phyloP scores from a whole-genome alignment of 2,113 vertebrate genomes.

The Heterochromis multidens region DNA sequence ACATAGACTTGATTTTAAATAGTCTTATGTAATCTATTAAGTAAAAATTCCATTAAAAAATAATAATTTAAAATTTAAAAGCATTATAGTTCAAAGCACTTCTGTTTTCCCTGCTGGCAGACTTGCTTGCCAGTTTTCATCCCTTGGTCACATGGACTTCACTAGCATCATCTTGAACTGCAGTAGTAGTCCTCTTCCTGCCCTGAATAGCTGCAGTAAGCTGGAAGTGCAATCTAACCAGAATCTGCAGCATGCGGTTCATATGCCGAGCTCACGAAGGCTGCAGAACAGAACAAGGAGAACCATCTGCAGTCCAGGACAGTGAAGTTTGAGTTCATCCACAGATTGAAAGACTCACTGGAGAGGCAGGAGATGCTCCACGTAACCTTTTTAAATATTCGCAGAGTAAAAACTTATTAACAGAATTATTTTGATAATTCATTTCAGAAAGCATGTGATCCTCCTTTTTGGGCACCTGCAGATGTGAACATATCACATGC shows the following conservation, averaged over 20 bases:
- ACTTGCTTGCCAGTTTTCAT: background rate
- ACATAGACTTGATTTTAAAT: background rate
- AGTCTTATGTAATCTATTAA: background rate
- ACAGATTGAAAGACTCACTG: no score
- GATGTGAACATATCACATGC: no score
- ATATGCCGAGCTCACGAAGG: no score
- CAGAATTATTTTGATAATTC: no score
- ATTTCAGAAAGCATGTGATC: background rate
- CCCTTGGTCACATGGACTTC: background rate
- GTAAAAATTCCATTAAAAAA: background rate
- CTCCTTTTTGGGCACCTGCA: background rate
- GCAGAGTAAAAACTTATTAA: no score
- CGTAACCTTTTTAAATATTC: no score
- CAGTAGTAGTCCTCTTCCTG: background rate
- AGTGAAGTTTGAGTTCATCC: no score
- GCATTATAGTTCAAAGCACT: background rate
- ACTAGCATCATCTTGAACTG: background rate
- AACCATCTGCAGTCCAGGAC: no score
- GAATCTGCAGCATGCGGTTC: background rate
- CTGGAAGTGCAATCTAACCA: background rate
- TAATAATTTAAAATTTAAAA: background rate
- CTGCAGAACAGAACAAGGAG: no score
- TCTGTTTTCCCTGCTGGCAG: no score
- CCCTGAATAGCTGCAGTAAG: background rate
- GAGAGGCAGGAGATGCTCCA: no score